A percentile compares a stretch with the other conserved stretches of the same genome.
phyloP scores from a whole-genome alignment of 2,888 invertebrate species.

The Platycheirus rosarum region DNA sequence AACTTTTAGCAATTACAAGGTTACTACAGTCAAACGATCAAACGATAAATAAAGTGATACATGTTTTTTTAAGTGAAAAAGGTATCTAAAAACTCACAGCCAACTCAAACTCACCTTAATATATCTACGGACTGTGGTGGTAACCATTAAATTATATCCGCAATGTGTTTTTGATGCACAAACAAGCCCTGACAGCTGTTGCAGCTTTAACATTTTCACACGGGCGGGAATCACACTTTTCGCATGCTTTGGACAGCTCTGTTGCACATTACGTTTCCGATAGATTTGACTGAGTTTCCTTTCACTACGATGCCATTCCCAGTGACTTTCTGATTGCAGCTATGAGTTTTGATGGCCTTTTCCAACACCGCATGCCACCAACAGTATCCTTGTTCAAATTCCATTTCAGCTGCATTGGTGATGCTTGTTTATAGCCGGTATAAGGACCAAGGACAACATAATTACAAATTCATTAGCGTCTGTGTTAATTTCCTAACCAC shows the following conservation, averaged over 20 bases:
- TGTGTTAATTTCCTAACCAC: slow-evolving; percentile 57
- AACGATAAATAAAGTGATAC: too few species aligned
- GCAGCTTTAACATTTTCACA: slow-evolving; percentile 10
- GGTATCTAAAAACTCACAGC: too few species aligned
- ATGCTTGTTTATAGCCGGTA: slow-evolving; percentile 2
- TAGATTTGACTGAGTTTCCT: neutral
- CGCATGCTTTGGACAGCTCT: neutral
- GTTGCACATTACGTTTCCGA: slow-evolving; percentile 15
- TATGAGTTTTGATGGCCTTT: slow-evolving; percentile 26
- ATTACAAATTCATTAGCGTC: slow-evolving; percentile 64
- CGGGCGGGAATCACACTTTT: slow-evolving; percentile 4
- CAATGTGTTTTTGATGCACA: neutral
- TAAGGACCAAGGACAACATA: slow-evolving; percentile 26
- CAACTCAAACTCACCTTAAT: too few species aligned
- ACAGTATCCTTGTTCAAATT: neutral
- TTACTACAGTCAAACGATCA: too few species aligned
- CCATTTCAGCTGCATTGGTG: neutral
- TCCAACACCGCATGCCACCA: neutral
- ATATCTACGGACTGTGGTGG: neutral
- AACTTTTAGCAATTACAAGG: too few species aligned
- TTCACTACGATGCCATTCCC: neutral
- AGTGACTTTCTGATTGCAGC: slow-evolving; percentile 17
- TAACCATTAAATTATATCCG: slow-evolving; percentile 2
- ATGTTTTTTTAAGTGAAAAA: too few species aligned
- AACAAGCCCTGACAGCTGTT: slow-evolving; percentile 22